Conservation (phyloP, 37 sponge, comb jelly and placozoan genomes). For the Spongilla lacustris region DNA sequence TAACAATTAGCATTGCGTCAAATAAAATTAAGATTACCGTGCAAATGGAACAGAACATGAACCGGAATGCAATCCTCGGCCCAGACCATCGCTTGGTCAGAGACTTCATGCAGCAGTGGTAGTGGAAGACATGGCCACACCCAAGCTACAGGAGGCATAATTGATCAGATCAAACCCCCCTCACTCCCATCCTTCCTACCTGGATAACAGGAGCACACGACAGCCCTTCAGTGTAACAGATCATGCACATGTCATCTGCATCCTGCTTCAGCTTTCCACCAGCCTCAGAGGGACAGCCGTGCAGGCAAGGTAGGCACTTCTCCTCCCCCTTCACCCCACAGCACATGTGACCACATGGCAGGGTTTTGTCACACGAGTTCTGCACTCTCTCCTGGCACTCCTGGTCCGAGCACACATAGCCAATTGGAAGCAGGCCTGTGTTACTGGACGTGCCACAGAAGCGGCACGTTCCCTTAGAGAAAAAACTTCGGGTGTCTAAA, state of each 20-base stretch:
- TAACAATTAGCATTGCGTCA: neutral
- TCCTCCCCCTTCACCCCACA: constrained; percentile 89
- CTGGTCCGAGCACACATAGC: constrained; percentile 77
- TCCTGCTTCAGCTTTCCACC: constrained; percentile 82
- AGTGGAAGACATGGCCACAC: constrained; percentile 98
- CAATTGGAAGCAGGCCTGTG: constrained; percentile 81
- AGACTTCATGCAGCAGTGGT: constrained; percentile 82
- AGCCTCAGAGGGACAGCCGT: constrained; percentile 73
- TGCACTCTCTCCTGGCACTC: constrained; percentile 87
- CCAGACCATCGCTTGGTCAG: constrained; percentile 92
- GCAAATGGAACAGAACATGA: constrained; percentile 97
- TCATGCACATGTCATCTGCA: constrained; percentile 99
- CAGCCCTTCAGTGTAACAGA: constrained; percentile 93
- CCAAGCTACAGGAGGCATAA: constrained; percentile 61
- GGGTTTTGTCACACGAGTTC: constrained; percentile 81
- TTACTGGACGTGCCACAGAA: constrained; percentile 88
- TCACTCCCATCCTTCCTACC: constrained; percentile 25
- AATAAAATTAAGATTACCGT: constrained; percentile 47
- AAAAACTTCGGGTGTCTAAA: no score
- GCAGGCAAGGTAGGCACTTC: constrained; percentile 89
- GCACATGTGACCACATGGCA: constrained; percentile 92
- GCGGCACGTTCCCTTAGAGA: constrained; percentile 73
- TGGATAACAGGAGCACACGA: constrained; percentile 86
- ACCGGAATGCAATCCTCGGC: constrained; percentile 92
- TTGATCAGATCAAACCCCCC: no score